A percentile compares a stretch with the other conserved stretches of the same genome.
phyloP scores from a whole-genome alignment of 2,888 invertebrate genomes.

The Hemicrepidius hirtus region DNA sequence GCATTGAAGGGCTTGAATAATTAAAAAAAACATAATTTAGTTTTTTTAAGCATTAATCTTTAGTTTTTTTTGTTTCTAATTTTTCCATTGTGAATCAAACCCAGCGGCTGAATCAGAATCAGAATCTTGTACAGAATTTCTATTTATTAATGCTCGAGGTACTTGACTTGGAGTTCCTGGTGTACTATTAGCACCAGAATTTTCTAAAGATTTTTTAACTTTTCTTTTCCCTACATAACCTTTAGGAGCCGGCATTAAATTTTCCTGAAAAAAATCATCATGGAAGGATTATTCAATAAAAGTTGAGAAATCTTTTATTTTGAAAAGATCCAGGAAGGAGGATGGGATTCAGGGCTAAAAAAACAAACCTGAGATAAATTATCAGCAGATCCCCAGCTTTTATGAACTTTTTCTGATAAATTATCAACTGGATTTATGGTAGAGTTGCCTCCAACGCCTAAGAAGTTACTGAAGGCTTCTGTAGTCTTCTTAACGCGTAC shows the following conservation, averaged over 20 bases:
- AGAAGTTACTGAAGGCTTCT: constrained; percentile 92
- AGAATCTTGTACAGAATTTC: constrained; percentile 77
- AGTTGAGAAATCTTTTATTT: no score
- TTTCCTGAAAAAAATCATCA: constrained; percentile 49
- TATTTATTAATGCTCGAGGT: constrained; percentile 58
- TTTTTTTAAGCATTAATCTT: no score
- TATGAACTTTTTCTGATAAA: constrained; percentile 82
- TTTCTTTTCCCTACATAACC: constrained; percentile 77
- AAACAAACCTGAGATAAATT: constrained; percentile 84
- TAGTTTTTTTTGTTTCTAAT: background rate
- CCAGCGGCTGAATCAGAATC: constrained; percentile 93
- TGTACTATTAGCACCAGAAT: constrained; percentile 75
- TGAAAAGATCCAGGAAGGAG: no score
- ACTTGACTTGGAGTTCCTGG: constrained; percentile 79
- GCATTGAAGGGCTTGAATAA: no score
- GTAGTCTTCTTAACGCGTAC: constrained; percentile 94
- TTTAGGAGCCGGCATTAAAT: constrained; percentile 85
- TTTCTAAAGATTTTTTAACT: constrained; percentile 76
- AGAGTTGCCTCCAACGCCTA: constrained; percentile 82
- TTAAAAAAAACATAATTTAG: no score
- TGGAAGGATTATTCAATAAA: no score
- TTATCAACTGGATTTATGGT: constrained; percentile 67
- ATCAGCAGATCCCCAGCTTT: constrained; percentile 93
- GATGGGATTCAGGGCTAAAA: no score
- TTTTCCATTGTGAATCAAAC: constrained; percentile 84